Evolutionary conservation across 37 sponge, comb jelly and placozoan genomes (phyloP), one percentile per base, ranked within the genome.

Genomic region (Hormiphora californensis): DNA sequence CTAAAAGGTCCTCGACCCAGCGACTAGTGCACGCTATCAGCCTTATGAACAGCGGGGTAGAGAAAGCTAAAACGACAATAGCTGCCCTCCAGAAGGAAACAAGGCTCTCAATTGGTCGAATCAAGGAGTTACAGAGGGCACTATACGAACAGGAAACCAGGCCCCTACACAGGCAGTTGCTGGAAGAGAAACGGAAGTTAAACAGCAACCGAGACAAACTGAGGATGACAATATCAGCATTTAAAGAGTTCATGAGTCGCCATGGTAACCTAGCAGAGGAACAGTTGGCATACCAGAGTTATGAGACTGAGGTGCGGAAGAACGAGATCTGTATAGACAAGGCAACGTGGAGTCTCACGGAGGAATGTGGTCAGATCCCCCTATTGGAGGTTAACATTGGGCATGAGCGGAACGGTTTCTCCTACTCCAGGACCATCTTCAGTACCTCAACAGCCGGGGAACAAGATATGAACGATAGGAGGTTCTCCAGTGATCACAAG

Each of bases 271-370:
- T 73, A 1, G 21, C 17, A n/a, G 43, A 73, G 46, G 81, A 73
- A 22, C 81, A 73, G 44, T 43, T 73, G 46, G 81, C 21, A 28
- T 43, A 73, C 35, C 81, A 73, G 81, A n/a, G n/a, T n/a, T n/a
- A n/a, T n/a, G 39, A 43, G 9, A 73, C 43, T 43, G 81, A 73
- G 81, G 81, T 73, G 44, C 12, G 81, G 81, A 73, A 73, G 81
- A 73, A 73, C 38, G 81, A 73, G 46, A 73, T 73, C 25, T 73
- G 81, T 73, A 73, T 73, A 5, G 81, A 73, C 46, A 46, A 73
- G 12, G 81, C 81, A 4, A 73, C 25, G 27, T 73, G 81, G 81
- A 73, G 46, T 0, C 81, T 73, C 28, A 73, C 81, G 1, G 81
- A 46, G 43, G 81, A 73, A 17, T 73, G 81, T 17, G 81, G 81